Conservation (phyloP, 2,888 invertebrate species). For the Nasonovia ribisnigri region DNA sequence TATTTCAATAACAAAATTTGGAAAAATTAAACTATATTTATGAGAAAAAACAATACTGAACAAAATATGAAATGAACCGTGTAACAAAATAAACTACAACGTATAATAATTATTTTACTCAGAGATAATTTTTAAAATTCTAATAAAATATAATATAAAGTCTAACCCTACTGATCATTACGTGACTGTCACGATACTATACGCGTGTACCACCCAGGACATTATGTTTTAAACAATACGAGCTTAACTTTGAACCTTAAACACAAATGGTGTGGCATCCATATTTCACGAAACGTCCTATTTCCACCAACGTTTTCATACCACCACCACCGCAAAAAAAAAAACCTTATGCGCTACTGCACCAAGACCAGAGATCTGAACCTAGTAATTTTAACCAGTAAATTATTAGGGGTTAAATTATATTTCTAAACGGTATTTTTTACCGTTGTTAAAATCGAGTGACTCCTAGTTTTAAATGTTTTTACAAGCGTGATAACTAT, state of each 20-base stretch:
- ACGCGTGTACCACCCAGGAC: not conserved
- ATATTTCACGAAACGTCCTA: not conserved
- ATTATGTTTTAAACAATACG: conserved; percentile 26
- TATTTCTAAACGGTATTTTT: too few species aligned
- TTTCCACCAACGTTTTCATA: conserved; percentile 3
- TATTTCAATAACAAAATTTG: not conserved
- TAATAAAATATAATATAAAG: conserved; percentile 35
- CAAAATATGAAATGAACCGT: not conserved
- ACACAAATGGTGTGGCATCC: not conserved
- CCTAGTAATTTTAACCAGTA: too few species aligned
- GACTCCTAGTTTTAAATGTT: too few species aligned
- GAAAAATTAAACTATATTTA: not conserved
- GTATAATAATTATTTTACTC: not conserved
- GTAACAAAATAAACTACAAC: not conserved
- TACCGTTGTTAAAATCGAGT: too few species aligned
- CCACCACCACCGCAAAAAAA: not conserved
- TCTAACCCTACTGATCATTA: conserved; percentile 5
- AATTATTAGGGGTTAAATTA: too few species aligned
- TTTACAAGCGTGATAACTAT: too few species aligned
- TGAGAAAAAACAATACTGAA: not conserved
- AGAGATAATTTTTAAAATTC: conserved; percentile 3
- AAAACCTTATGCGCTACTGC: not conserved
- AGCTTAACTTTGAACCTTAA: not conserved
- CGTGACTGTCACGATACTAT: not conserved
- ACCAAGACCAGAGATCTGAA: not conserved